Conservation (phyloP, 2,888 invertebrate genomes). For the Octonoba sinensis region DNA sequence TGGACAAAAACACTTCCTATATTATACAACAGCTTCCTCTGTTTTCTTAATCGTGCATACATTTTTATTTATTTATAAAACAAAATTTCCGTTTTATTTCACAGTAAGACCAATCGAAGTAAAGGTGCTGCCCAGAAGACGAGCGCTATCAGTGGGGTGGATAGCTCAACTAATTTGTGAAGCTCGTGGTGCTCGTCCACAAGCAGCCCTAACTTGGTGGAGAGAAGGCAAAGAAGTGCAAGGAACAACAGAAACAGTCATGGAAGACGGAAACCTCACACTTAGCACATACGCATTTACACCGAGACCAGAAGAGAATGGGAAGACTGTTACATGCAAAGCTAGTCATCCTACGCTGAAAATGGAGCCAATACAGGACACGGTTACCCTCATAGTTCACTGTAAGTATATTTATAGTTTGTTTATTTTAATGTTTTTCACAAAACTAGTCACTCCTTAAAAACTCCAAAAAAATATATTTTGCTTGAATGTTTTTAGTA, state of each 20-base stretch:
- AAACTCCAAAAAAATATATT: not conserved
- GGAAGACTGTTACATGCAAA: slow-evolving; percentile 67
- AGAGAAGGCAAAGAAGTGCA: slow-evolving; percentile 63
- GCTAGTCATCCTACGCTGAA: slow-evolving; percentile 67
- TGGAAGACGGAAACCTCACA: slow-evolving; percentile 67
- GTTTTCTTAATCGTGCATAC: too few species aligned
- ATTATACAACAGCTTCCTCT: too few species aligned
- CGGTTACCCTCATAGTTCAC: slow-evolving; percentile 66
- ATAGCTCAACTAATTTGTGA: slow-evolving; percentile 65
- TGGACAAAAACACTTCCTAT: too few species aligned
- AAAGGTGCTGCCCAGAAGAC: slow-evolving; percentile 54
- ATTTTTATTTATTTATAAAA: too few species aligned
- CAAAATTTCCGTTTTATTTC: not conserved
- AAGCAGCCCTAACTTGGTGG: slow-evolving; percentile 66
- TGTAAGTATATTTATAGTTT: slow-evolving; percentile 66
- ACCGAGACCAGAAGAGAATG: slow-evolving; percentile 67
- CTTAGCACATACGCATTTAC: slow-evolving; percentile 66
- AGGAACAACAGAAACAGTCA: slow-evolving; percentile 58
- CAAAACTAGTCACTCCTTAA: too few species aligned
- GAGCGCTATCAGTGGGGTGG: slow-evolving; percentile 65
- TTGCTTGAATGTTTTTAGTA: too few species aligned
- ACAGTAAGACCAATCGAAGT: slow-evolving; percentile 65
- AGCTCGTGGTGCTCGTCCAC: slow-evolving; percentile 65
- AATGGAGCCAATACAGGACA: slow-evolving; percentile 66
- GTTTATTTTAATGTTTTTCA: not conserved